Base-by-base conservation (phyloP, 53 echinoderm and acorn worm species). In the Mesocentrotus franciscanus region DNA sequence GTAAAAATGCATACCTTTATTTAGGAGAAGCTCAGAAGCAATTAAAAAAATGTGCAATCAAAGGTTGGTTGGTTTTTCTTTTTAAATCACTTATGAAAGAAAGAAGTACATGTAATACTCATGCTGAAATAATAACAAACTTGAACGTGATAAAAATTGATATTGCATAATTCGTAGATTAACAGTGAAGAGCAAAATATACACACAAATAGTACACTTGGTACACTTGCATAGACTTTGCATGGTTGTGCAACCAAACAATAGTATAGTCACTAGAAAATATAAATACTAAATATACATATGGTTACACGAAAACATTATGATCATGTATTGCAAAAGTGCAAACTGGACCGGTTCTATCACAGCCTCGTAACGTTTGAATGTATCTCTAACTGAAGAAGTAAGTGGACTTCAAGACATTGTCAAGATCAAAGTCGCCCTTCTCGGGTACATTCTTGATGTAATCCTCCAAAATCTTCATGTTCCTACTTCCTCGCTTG, bases 381-480 rank as follows among this genome's bases (percentile, higher is more conserved):
- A 74, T 11, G 24, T 68, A 74, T 27, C 2, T 27, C 32, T 74
- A 42, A 81, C 42, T 81, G 20, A 39, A 81, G 97, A 99, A 99
- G 62, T 97, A 99, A 0, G 98, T 97, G 22, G 99, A 99, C 16
- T 97, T 78, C 66, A 97, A 85, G 89, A 99, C 97, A 94, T 98
- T 96, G 30, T 97, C 95, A 18, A 99, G 97, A 71, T 99, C 97
- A 96, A 99, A 99, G 8, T 99, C 97, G 58, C 99, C 99, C 64
- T 93, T 96, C 92, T 97, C 90, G 0, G 99, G 99, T 5, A 99
- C 97, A 42, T 92, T 92, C 89, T 85, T 74, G 92, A 98, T 68
- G 78, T 96, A 96, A 76, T 98, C 97, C 84, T 96, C 95, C 29
- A 98, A 78, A 70, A 34, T 90, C 89, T 93, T 35, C 64, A 96